Percentiles rank a stretch among this genome's conserved stretches.
phyloP scores from a whole-genome alignment of 1,140 invertebrate genomes.

The Drosophila pallidifrons region DNA sequence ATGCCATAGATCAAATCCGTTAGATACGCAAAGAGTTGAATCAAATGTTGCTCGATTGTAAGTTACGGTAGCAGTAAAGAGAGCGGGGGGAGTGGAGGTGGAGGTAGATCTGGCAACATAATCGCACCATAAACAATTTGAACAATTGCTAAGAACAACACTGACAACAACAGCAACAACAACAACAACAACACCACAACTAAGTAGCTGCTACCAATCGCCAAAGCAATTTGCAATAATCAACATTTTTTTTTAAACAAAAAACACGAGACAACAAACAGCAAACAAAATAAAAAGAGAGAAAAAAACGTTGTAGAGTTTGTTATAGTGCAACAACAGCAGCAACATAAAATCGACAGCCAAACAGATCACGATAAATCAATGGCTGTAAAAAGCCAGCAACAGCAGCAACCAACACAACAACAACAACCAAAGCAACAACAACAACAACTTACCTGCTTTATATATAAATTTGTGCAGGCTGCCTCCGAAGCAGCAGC shows the following conservation, averaged over 20 bases:
- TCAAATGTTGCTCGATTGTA: constrained; percentile 46
- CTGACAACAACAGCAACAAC: constrained; percentile 7
- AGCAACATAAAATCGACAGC: constrained; percentile 75
- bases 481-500: constrained; percentile 45
- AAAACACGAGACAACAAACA: constrained; percentile 23
- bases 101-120: constrained; percentile 42
- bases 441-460: constrained; percentile 39
- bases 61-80: not conserved
- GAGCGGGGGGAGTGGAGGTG: constrained; percentile 14
- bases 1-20: constrained; percentile 72
- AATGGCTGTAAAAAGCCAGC: constrained; percentile 66
- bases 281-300: constrained; percentile 34
- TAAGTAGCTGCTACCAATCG: constrained; percentile 83
- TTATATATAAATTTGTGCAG: constrained; percentile 66
- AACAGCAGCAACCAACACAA: constrained; percentile 47
- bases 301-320: constrained; percentile 52
- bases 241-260: constrained; percentile 68
- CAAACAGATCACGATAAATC: constrained; percentile 80
- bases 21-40: constrained; percentile 47
- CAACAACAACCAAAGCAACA: constrained; percentile 39
- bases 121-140: constrained; percentile 66
- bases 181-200: constrained; percentile 65
- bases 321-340: constrained; percentile 65
- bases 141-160: constrained; percentile 78
- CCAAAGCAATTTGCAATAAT: constrained; percentile 83